Base-by-base conservation (phyloP, 1,140 invertebrate genomes). In the Sinella curviseta region DNA sequence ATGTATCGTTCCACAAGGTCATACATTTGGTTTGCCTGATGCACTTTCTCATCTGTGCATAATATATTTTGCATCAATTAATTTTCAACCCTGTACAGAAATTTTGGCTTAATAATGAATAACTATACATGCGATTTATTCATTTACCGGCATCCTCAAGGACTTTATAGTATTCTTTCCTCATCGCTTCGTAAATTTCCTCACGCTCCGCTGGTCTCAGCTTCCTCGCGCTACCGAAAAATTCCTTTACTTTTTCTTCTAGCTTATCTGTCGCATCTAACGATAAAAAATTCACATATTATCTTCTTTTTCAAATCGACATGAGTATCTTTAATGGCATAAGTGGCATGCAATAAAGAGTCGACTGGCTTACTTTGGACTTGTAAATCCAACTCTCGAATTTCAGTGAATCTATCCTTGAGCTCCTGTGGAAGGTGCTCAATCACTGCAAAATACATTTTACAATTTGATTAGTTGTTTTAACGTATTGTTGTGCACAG, bases 401-500 rank as follows among this genome's bases (percentile, higher is more conserved):
- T 98, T 89, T 98, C 96, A 57, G 97, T 98, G 85, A 99, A 97
- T 83, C 96, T 90, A 86, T 99, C 97, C 84, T 96, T 90, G 84
- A 99, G 89, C 89, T 99, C 97, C 89, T 98, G 96, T 76, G 97
- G 97, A 80, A 99, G 90, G 88, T 98, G 96, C 88, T 99, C 97
- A 85, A 99, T 98, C 93, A 98, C 96, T 97, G 87, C 82, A 92
- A 92, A 76, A n/a, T 74, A 82, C 12, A 12, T 4, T 14, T 60
- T 16, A 60, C 8, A n/a, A 60, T 60, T 17, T 60, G 12, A 8
- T 17, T 48, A 48, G 39, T 48, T 48, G n/a, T n/a, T n/a, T n/a
- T n/a, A n/a, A n/a, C n/a, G n/a, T n/a, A n/a, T n/a, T n/a, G n/a
- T n/a, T n/a, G n/a, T n/a, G n/a, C n/a, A n/a, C n/a, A n/a, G n/a